Conservation (phyloP, 2,797 vertebrate species). For the Notamacropus eugenii region DNA sequence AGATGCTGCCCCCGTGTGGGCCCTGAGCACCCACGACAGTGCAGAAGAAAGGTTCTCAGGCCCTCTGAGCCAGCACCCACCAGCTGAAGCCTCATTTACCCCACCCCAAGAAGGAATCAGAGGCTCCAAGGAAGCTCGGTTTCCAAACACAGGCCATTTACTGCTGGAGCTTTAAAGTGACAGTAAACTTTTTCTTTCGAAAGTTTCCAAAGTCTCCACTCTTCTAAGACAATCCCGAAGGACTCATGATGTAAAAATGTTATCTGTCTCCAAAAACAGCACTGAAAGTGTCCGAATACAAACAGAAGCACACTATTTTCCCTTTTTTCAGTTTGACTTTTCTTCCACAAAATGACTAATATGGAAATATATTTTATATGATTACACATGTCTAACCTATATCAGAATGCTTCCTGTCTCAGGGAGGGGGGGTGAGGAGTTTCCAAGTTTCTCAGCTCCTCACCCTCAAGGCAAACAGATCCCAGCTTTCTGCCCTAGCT, state of each 20-base stretch:
- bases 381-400: not conserved
- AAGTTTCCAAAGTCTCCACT: too few relatives aligned
- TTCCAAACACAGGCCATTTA: not conserved
- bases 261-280: too few relatives aligned
- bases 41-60: not conserved
- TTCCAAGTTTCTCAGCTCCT: too few relatives aligned
- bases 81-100: not conserved
- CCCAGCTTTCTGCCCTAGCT: too few relatives aligned
- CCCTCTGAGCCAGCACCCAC: not conserved
- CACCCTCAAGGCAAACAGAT: too few relatives aligned
- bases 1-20: slow-evolving; percentile 70
- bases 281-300: not conserved
- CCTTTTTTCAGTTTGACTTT: not conserved
- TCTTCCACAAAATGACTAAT: not conserved
- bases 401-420: too few relatives aligned
- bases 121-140: not conserved
- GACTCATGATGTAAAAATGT: too few relatives aligned
- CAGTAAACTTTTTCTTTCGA: too few relatives aligned
- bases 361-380: not conserved
- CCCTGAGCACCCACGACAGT: not conserved
- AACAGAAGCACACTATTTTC: not conserved
- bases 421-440: not conserved
- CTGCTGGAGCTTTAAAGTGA: too few relatives aligned
- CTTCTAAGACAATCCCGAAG: too few relatives aligned
- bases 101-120: not conserved